Evolutionary conservation across 1,140 invertebrate genomes (phyloP).

Genomic region (Brachionus manjavacas): DNA sequence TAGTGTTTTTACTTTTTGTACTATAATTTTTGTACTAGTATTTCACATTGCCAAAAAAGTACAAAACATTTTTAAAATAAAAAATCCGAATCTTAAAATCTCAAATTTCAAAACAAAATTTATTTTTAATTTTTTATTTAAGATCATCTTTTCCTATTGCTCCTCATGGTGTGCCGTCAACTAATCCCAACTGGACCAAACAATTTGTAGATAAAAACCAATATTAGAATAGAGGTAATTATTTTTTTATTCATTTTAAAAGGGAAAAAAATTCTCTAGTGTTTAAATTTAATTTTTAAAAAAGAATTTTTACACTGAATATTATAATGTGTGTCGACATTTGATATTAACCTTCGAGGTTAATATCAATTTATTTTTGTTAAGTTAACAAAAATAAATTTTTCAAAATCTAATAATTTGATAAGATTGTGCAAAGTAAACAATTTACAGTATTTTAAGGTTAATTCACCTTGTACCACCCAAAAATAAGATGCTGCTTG

Average conservation of each 20-base stretch:
- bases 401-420: not conserved
- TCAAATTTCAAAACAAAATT: too few relatives aligned
- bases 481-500: not conserved
- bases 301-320: not conserved
- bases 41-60: too few relatives aligned
- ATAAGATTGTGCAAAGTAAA: not conserved
- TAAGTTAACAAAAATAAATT: not conserved
- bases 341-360: not conserved
- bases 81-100: not conserved
- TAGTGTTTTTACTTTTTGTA: not conserved
- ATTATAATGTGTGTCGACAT: not conserved
- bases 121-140: not conserved
- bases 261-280: not conserved
- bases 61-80: not conserved
- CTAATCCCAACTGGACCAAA: conserved; percentile 18
- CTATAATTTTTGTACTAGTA: too few relatives aligned
- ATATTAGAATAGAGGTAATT: not conserved
- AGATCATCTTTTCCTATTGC: conserved; percentile 31
- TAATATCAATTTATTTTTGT: too few relatives aligned
- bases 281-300: not conserved
- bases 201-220: not conserved
- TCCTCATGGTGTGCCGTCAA: conserved; percentile 21
- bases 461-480: not conserved
- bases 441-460: not conserved
- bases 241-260: not conserved